These are phyloP conservation scores for Melanostoma scalare DNA, from an alignment of 2,888 invertebrate genomes.

Conservation along the genomic window DNA sequence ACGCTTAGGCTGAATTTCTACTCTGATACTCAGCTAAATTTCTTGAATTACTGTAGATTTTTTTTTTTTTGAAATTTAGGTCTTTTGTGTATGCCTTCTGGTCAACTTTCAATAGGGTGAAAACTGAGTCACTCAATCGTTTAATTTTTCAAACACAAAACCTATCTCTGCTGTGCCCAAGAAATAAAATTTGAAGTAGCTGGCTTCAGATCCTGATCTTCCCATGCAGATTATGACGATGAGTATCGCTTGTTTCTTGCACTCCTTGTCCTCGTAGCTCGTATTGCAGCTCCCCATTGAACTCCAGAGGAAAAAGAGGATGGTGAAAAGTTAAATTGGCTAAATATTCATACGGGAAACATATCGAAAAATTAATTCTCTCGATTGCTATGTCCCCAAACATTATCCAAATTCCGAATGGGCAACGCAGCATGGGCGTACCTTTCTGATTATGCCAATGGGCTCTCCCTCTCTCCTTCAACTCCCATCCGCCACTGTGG, in stretches of 20 bases:
- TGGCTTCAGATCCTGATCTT: conserved; percentile 24
- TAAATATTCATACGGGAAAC: conserved; percentile 44
- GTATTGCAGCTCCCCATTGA: not conserved
- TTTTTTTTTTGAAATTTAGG: too few species aligned
- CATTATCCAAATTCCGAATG: not conserved
- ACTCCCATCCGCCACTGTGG: conserved; percentile 43
- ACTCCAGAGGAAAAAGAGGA: conserved; percentile 3
- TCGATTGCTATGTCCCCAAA: conserved; percentile 20
- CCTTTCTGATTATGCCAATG: conserved; percentile 19
- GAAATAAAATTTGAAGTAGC: not conserved
- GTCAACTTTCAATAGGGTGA: too few species aligned
- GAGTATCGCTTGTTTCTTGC: not conserved
- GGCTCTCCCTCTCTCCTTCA: not conserved
- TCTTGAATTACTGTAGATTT: too few species aligned
- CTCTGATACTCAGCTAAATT: too few species aligned
- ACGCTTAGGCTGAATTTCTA: too few species aligned
- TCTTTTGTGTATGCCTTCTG: too few species aligned
- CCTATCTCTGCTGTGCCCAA: too few species aligned
- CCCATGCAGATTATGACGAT: conserved; percentile 33
- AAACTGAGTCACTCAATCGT: too few species aligned
- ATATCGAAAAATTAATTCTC: conserved; percentile 64
- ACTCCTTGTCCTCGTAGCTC: not conserved
- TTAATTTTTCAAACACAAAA: too few species aligned
- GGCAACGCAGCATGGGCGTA: conserved; percentile 50
- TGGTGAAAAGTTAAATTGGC: conserved; percentile 45